phyloP scores from a whole-genome alignment of 2,797 vertebrate genomes.

The Botia almorhae region DNA sequence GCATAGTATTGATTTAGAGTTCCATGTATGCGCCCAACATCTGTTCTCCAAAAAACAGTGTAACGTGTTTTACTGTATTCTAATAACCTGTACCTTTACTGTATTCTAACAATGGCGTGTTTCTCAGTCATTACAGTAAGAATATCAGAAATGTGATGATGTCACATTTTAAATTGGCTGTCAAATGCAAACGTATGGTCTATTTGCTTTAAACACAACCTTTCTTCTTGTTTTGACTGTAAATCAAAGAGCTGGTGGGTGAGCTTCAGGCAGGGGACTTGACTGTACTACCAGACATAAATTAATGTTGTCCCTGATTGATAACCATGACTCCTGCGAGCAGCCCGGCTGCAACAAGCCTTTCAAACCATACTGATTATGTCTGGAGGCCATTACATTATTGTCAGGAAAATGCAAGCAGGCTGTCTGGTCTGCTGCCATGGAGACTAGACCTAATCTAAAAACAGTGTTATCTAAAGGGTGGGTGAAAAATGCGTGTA shows the following conservation, averaged over 20 bases:
- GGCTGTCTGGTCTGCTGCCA: conserved; percentile 33
- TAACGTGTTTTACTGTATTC: conserved; percentile 17
- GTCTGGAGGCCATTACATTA: conserved; percentile 55
- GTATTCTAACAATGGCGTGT: no score
- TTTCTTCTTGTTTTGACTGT: conserved; percentile 53
- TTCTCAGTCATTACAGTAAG: conserved; percentile 11
- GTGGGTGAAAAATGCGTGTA: no score
- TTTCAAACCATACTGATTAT: conserved; percentile 42
- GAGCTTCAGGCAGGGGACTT: conserved; percentile 29
- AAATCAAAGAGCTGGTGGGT: conserved; percentile 49
- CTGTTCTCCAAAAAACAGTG: no score
- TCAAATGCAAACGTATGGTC: conserved; percentile 35
- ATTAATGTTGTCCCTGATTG: conserved; percentile 62
- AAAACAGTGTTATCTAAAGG: conserved; percentile 38
- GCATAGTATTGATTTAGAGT: no score
- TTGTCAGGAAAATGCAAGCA: conserved; percentile 33
- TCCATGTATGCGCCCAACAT: neutral
- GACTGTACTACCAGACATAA: conserved; percentile 53
- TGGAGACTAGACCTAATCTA: no score
- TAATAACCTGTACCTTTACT: neutral
- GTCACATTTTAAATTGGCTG: conserved; percentile 41
- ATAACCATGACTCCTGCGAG: conserved; percentile 52
- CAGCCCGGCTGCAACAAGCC: conserved; percentile 40
- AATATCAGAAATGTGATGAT: conserved; percentile 30
- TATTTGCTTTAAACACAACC: conserved; percentile 46